Conservation (phyloP, 2,888 invertebrate genomes). For the Leucoptera coffeella region DNA sequence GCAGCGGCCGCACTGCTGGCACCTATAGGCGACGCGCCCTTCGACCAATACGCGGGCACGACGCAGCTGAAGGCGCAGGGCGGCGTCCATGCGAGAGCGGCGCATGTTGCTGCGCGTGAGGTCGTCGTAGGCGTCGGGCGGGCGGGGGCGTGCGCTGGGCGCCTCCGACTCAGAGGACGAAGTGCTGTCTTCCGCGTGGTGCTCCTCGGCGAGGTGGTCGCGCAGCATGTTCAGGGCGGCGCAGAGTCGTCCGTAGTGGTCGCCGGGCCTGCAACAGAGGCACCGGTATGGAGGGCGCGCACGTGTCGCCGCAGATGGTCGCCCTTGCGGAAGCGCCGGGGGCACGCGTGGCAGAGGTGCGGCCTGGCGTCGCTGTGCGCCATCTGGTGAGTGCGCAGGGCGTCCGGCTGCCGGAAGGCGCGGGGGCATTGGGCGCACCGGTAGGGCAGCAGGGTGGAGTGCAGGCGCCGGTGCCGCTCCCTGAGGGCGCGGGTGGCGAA, state of each 20-base stretch:
- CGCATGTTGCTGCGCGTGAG: slow-evolving; percentile 26
- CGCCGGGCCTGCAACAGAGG: slow-evolving; percentile 7
- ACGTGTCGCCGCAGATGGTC: slow-evolving; percentile 30
- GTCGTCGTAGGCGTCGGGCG: slow-evolving; percentile 22
- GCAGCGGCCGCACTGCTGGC: slow-evolving; percentile 51
- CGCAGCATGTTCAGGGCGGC: slow-evolving; percentile 4
- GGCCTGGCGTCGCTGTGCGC: slow-evolving; percentile 21
- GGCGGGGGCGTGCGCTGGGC: slow-evolving; percentile 1
- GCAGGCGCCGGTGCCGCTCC: slow-evolving; percentile 28
- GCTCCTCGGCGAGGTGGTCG: slow-evolving; percentile 11
- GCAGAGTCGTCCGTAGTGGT: neutral
- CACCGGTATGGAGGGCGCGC: slow-evolving; percentile 17
- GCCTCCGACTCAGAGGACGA: slow-evolving; percentile 15
- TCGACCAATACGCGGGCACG: slow-evolving; percentile 26
- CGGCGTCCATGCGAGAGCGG: slow-evolving; percentile 21
- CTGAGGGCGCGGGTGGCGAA: slow-evolving; percentile 33
- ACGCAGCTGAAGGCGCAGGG: slow-evolving; percentile 19
- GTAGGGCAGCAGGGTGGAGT: slow-evolving; percentile 38
- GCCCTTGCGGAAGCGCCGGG: slow-evolving; percentile 22
- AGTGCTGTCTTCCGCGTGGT: no score
- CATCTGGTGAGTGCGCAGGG: slow-evolving; percentile 20
- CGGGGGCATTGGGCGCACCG: slow-evolving; percentile 30
- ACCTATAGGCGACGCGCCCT: slow-evolving; percentile 50
- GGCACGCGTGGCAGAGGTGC: slow-evolving; percentile 21
- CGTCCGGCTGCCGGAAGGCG: slow-evolving; percentile 20